These are phyloP conservation scores for Acipenser oxyrinchus DNA, from an alignment of 2,797 vertebrate species.

Conservation along the genomic window DNA sequence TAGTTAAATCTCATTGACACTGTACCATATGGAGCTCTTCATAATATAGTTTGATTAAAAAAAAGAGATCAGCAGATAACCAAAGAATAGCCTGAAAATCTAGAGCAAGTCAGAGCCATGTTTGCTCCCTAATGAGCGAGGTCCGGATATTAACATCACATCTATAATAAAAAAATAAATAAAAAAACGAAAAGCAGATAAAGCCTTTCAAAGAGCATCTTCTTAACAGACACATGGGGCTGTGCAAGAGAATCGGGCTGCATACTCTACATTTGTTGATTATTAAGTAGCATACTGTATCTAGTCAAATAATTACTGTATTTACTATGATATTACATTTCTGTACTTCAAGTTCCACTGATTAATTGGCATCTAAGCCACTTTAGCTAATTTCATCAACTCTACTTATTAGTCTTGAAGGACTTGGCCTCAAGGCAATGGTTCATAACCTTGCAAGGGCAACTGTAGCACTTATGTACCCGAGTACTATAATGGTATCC, in stretches of 20 bases:
- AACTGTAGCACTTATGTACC: too few relatives aligned
- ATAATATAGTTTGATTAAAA: constrained; percentile 33
- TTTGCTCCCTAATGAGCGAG: constrained; percentile 9
- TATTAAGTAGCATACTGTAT: background rate
- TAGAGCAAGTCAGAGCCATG: constrained; percentile 10
- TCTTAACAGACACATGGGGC: background rate
- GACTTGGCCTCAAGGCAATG: too few relatives aligned
- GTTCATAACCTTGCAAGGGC: too few relatives aligned
- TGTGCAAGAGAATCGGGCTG: background rate
- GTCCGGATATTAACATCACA: constrained; percentile 11
- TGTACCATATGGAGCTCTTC: constrained; percentile 45
- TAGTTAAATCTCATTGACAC: constrained; percentile 68
- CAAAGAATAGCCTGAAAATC: constrained; percentile 6
- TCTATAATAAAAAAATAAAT: background rate
- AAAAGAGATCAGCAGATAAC: constrained; percentile 30
- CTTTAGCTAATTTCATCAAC: too few relatives aligned
- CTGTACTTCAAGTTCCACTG: too few relatives aligned
- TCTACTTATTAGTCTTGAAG: too few relatives aligned
- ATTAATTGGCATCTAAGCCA: too few relatives aligned
- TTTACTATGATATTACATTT: too few relatives aligned
- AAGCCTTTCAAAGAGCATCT: background rate
- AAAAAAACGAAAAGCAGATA: background rate
- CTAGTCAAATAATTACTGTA: background rate
- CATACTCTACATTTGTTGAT: background rate
- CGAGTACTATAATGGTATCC: too few relatives aligned